Conservation (phyloP, 2,113 vertebrate genomes). For the Vulpes ferrilata region DNA sequence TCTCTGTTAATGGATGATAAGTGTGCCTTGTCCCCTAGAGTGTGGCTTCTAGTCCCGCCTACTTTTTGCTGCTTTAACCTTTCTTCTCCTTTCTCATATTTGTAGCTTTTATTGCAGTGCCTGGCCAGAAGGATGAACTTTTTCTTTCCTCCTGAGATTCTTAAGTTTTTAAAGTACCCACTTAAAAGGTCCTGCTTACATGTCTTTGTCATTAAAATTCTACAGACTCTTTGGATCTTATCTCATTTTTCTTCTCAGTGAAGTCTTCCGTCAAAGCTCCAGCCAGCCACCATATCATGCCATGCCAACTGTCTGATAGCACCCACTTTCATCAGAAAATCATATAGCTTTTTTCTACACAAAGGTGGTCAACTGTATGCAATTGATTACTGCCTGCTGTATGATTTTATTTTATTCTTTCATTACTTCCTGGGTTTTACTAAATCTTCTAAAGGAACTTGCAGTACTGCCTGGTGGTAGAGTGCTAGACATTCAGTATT, state of each 20-base stretch:
- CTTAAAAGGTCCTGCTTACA: neutral
- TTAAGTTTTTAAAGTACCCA: neutral
- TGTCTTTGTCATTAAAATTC: neutral
- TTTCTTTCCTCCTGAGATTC: conserved; percentile 1
- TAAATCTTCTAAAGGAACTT: neutral
- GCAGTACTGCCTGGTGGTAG: neutral
- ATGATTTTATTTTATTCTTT: neutral
- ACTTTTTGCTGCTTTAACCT: neutral
- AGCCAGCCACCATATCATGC: neutral
- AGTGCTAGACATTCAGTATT: neutral
- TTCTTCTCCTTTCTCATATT: neutral
- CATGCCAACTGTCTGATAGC: fast-evolving
- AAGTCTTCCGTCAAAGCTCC: neutral
- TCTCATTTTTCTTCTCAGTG: neutral
- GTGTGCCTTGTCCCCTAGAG: neutral
- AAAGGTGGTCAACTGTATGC: neutral
- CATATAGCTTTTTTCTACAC: neutral
- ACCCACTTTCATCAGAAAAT: no score
- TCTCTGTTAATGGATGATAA: neutral
- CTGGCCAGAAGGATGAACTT: neutral
- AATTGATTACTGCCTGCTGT: neutral
- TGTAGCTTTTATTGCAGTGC: conserved; percentile 24
- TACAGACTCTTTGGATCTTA: neutral
- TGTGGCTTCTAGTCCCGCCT: neutral
- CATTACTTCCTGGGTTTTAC: neutral